Percentiles rank a stretch among this genome's conserved stretches.
These are phyloP conservation scores for Spheniscus mendiculus DNA, from an alignment of 2,113 vertebrate species.

Conservation along the genomic window DNA sequence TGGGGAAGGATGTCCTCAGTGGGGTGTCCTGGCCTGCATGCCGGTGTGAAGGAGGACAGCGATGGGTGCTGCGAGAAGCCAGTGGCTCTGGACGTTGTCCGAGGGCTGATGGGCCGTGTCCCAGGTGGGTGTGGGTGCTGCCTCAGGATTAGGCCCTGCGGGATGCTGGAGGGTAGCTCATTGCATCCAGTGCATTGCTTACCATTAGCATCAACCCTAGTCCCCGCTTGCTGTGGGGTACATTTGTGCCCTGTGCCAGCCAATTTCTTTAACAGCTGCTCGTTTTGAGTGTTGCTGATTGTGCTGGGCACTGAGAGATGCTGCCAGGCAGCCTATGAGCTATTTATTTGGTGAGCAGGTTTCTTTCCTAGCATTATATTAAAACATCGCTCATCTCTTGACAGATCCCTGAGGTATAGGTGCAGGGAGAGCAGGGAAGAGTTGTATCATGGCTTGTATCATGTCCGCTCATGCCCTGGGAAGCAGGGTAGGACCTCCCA, in stretches of 20 bases:
- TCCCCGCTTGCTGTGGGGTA: not conserved
- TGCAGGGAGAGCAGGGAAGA: not conserved
- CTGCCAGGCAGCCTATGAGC: not conserved
- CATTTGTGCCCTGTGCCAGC: not conserved
- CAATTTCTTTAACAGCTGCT: not conserved
- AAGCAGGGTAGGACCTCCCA: not conserved
- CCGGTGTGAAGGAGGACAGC: fast-evolving
- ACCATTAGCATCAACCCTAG: not conserved
- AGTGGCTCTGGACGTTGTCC: fast-evolving
- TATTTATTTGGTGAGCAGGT: fast-evolving
- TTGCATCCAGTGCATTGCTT: not conserved
- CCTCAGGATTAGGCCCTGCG: not conserved
- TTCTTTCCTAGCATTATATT: not conserved
- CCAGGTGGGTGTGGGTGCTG: not conserved
- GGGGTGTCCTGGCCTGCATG: not conserved
- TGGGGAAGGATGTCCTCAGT: not conserved
- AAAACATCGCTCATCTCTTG: not conserved
- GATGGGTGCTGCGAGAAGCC: not conserved
- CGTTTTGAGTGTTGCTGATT: not conserved
- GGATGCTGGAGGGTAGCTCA: not conserved
- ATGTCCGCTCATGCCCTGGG: not conserved
- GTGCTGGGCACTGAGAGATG: not conserved
- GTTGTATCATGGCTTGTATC: fast-evolving
- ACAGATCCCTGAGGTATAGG: not conserved
- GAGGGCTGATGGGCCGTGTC: fast-evolving